A percentile compares a stretch with the other conserved stretches of the same genome.
Conservation (phyloP, 2,888 invertebrate genomes). For the Pristionchus entomophagus region DNA sequence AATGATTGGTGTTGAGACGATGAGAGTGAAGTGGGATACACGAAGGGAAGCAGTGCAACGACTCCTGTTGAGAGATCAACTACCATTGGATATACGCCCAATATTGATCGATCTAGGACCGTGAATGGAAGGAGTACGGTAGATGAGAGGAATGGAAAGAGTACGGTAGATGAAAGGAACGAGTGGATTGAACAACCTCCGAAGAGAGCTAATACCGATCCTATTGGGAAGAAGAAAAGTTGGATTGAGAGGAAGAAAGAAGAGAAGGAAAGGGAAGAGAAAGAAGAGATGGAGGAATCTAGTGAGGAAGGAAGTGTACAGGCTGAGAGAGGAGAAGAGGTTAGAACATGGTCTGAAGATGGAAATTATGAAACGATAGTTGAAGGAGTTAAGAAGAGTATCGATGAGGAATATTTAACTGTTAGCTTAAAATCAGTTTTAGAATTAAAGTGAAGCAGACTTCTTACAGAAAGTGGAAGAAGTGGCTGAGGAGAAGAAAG, state of each 20-base stretch:
- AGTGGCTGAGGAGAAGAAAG: background rate
- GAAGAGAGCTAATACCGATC: background rate
- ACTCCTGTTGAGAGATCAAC: background rate
- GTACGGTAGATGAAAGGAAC: background rate
- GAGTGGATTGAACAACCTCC: background rate
- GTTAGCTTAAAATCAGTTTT: background rate
- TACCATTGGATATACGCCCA: background rate
- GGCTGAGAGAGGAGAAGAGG: conserved; percentile 14
- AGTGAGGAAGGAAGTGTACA: conserved; percentile 43
- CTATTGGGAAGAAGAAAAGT: background rate
- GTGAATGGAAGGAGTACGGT: background rate
- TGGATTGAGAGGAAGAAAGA: background rate
- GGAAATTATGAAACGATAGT: background rate
- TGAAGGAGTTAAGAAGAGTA: no score
- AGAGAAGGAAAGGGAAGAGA: background rate
- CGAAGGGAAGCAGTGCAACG: background rate
- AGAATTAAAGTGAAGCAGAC: background rate
- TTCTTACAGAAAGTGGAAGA: background rate
- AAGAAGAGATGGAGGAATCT: background rate
- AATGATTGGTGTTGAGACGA: background rate
- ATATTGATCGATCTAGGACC: background rate
- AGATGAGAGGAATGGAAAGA: background rate
- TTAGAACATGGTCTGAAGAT: no score
- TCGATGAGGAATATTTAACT: background rate
- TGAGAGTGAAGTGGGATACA: background rate